Percentiles rank a stretch among this genome's conserved stretches.
phyloP scores from a whole-genome alignment of 2,113 vertebrate genomes.

The Podarcis muralis region DNA sequence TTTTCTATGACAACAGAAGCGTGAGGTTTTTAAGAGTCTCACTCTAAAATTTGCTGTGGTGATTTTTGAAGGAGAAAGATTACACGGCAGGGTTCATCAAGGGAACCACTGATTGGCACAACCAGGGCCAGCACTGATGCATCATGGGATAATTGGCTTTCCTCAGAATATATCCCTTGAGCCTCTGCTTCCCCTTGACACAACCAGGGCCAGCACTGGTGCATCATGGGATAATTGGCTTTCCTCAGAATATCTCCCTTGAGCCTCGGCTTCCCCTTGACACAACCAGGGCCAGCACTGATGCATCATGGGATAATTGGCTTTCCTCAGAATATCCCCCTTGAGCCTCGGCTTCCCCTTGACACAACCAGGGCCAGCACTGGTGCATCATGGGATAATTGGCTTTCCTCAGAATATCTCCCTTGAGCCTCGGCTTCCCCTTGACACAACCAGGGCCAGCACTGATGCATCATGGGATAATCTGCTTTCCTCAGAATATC shows the following conservation, averaged over 20 bases:
- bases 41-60: background rate
- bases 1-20: too few relatives aligned
- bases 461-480: background rate
- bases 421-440: background rate
- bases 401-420: too few relatives aligned
- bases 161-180: too few relatives aligned
- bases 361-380: background rate
- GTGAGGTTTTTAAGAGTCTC: background rate
- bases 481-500: rapidly evolving
- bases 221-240: background rate
- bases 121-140: background rate
- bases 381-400: background rate
- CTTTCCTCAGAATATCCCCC: background rate
- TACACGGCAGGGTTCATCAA: background rate
- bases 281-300: background rate
- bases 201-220: background rate
- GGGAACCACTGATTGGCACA: too few relatives aligned
- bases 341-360: background rate
- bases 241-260: background rate
- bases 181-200: background rate
- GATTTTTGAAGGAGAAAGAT: background rate
- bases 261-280: background rate
- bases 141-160: too few relatives aligned
- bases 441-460: too few relatives aligned
- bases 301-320: background rate